A percentile compares a stretch with the other conserved stretches of the same genome.
Evolutionary conservation across 2,113 vertebrate species (phyloP).

Genomic region (Antigone vipio): DNA sequence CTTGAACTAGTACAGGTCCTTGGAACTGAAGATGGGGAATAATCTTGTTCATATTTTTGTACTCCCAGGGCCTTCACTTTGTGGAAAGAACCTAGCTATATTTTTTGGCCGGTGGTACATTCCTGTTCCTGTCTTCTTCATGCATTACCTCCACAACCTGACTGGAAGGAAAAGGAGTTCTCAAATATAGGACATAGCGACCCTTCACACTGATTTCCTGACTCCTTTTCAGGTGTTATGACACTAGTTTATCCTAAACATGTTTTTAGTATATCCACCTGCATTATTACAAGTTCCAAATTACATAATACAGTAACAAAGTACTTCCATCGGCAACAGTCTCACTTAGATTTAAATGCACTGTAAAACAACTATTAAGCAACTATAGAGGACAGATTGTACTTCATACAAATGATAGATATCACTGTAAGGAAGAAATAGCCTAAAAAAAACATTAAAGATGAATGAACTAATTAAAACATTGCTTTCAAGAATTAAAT

Average conservation of each 20-base stretch:
- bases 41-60: background rate
- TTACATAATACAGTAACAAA: background rate
- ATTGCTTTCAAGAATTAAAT: background rate
- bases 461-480: background rate
- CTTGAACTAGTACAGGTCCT: background rate
- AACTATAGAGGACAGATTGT: background rate
- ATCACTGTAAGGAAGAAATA: background rate
- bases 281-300: background rate
- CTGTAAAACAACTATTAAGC: background rate
- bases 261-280: background rate
- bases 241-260: background rate
- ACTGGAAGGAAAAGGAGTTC: background rate
- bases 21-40: background rate
- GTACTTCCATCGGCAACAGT: background rate
- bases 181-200: background rate
- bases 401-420: background rate
- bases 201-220: background rate
- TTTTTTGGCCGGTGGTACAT: background rate
- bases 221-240: background rate
- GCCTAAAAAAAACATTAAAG: background rate
- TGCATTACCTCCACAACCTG: background rate
- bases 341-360: background rate
- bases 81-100: background rate
- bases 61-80: background rate
- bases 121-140: background rate